Base-by-base conservation (phyloP, 2,113 vertebrate species). In the Mustela lutreola region DNA sequence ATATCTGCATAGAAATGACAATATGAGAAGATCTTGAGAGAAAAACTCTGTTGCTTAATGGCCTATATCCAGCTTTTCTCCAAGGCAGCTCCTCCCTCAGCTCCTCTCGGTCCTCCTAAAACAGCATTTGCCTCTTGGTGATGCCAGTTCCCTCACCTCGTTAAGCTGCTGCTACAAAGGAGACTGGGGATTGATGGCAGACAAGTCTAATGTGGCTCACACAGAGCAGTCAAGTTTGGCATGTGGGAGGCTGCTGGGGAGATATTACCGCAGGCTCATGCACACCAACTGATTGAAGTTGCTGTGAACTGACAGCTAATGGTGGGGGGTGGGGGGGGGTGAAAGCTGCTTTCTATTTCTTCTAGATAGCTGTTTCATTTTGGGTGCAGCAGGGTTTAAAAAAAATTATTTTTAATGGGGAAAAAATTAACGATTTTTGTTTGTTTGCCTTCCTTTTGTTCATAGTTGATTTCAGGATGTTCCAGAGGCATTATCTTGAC, bases 261-360 rank as follows among this genome's bases (percentile, higher is more conserved):
- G 98, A 95, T 97, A 97, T 97, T 97, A 93, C 98, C 73, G 58
- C 96, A 98, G 98, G 98, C 98, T 97, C 80, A 83, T 94, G 97
- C 98, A 98, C 97, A 98, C 96, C 97, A 98, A 89, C 98, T 98
- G 98, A 98, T 98, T 98, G 98, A 98, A 98, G 97, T 98, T 98
- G 93, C 97, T 96, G 85, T 98, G 97, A 98, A 98, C 97, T 98
- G 98, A 98, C 97, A 98, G 96, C 93, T 98, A 98, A 98, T 97
- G 94, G 97, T 73, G 82, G 97, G 76, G 78, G 89, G 88, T 96
- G 97, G 79, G 84, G 97, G 88, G 97, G 79, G 84, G 97, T 73
- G 80, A 88, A 89, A 97, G 85, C 90, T 97, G 98, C 95, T 96
- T 98, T 98, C n/a, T 67, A 33, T 67, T 95, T 96, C 98, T 98